Evolutionary conservation across 2,888 invertebrate genomes (phyloP), one percentile per base, ranked within the genome.

Genomic region (Clepsis dumicolana): DNA sequence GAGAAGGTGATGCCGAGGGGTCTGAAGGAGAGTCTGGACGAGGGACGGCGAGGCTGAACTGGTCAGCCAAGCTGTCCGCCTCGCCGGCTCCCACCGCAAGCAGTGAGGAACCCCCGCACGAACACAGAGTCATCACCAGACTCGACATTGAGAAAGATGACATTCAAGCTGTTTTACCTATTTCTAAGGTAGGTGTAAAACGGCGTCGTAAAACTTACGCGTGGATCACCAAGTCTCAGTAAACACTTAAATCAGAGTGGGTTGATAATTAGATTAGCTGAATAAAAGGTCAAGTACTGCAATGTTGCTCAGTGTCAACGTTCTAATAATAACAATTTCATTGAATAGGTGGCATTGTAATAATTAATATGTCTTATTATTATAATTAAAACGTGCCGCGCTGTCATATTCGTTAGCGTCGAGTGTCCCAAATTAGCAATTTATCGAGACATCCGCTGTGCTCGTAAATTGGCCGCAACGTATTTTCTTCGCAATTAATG

Each of bases 91-190:
- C 82, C 0, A 79, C 83, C 1, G 85, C 88, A 1, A 90, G 93
- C 12, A 90, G 92, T 0, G 89, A 91, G 74, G 90, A 90, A 73
- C 88, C 90, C 14, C 88, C 94, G 10, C 90, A 92, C 65, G 92
- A 94, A 77, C 89, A 93, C 75, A 96, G 97, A 82, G 94, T 98
- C 53, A 96, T 97, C 70, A 97, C 97, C 0, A 94, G 97, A 74
- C 94, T 98, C 56, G 97, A 98, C 82, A 97, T 98, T 72, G 97
- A 98, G 85, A 98, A 98, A 85, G 98, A 98, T 85, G 98, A 98
- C 82, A 98, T 98, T 70, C 98, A 98, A 89, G 97, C 98, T 21
- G 98, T 98, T 14, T 94, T 98, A 25, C 98, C 98, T 16, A 98
- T 98, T 85, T 98, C 98, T 70, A 98, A 98, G 96, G 98, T 98